Evolutionary conservation across 2,888 invertebrate species (phyloP), one percentile per base, ranked within the genome.

Genomic region (Panzeria rudis): DNA sequence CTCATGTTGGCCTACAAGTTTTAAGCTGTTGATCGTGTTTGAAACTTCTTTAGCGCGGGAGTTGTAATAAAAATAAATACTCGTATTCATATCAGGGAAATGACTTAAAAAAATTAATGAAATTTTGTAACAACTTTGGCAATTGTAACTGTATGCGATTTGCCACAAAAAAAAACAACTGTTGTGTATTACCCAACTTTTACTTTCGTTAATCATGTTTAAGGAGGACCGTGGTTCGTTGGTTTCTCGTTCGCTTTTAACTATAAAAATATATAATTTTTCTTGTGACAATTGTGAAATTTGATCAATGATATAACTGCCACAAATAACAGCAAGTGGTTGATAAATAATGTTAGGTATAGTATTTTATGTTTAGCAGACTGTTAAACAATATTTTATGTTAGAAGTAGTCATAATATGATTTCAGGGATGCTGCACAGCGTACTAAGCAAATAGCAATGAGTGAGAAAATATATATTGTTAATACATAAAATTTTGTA

Each of bases 11-110:
- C 25, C n/a, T 68, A 29, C 4, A 44, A 62, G 52, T 41, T 69
- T 38, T 69, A 75, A 75, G 75, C 56, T 32, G 35, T 5, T 71
- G 79, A 71, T 71, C 75, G 56, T 79, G 71, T 84, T 79, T 64
- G 47, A 44, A 69, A 79, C 79, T 75, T 71, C 75, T 84, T 64
- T 84, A 64, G 83, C 79, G 83, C 79, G 83, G 83, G 83, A 79
- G 83, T 84, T 69, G 54, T 23, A 59, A 32, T 72, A 32, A 47
- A 77, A 17, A 25, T n/a, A 52, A 4, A 23, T 41, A 66, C 44
- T 56, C 54, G 17, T 17, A 66, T 23, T 56, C 23, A 23, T 66
- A 66, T 32, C 76, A 76, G 66, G 29, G 15, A 62, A 73, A 59
- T 71, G 32, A 41, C 56, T 54, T 38, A 15, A 35, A 41, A 79